Base-by-base conservation (phyloP, 2,888 invertebrate species). In the Drosophila mimetica region DNA sequence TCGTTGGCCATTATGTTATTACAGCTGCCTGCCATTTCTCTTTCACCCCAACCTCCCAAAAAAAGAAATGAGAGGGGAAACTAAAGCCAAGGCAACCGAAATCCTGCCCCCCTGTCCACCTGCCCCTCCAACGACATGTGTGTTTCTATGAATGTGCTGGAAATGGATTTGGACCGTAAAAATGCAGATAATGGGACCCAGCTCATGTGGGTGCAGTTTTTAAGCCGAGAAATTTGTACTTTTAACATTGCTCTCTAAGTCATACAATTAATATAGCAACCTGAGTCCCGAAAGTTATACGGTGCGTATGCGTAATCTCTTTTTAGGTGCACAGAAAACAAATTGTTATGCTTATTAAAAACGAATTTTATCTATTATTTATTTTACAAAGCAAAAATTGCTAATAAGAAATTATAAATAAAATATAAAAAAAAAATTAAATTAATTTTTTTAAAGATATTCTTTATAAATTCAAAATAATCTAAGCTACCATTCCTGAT, bases 161-260 rank as follows among this genome's bases (percentile, higher is more conserved):
- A 77, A 87, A 74, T 85, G 84, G 74, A 84, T 87, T 77, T 87
- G 75, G 87, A 87, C 87, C 87, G 87, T 87, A 84, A 87, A 84
- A 87, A 69, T 81, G 83, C 71, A 79, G 83, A 86, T 81, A 81
- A 81, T 86, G 72, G 79, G 55, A 39, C 39, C 55, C 51, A 46
- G 47, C 51, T 36, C 55, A 47, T 58, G 57, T 72, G 59, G 59
- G 67, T 63, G 50, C 55, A 75, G 66, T 65, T 73, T 65, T 60
- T 61, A 65, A 51, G 60, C 2, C 4, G 16, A 41, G 20, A 18
- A 25, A 25, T n/a, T 44, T 30, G 22, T 59, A 32, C 42, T 59
- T 25, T n/a, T 34, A 28, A 34, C 44, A 20, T 30, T 13, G 14
- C 34, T 14, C 48, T n/a, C n/a, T n/a, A n/a, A n/a, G n/a, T n/a